A percentile compares a stretch with the other conserved stretches of the same genome.
Conservation (phyloP, 1,140 invertebrate species). For the Parasteatoda tepidariorum region DNA sequence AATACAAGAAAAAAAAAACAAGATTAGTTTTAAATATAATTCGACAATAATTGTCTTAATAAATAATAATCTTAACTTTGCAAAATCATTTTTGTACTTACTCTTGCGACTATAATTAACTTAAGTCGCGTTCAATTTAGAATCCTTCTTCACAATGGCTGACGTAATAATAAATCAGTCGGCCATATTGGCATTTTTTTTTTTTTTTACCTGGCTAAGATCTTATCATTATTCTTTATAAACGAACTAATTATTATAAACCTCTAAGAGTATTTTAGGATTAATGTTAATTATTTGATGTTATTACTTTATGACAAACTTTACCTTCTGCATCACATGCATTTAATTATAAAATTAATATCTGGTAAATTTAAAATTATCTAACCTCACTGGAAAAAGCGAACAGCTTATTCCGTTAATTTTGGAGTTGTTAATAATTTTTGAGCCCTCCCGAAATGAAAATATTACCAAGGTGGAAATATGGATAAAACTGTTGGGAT, state of each 20-base stretch:
- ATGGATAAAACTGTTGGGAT: constrained; percentile 48
- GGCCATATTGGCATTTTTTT: constrained; percentile 9
- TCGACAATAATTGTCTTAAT: constrained; percentile 16
- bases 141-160: constrained; percentile 35
- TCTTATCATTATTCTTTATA: neutral
- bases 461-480: constrained; percentile 53
- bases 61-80: constrained; percentile 13
- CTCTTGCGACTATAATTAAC: constrained; percentile 5
- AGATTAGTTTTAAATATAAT: constrained; percentile 15
- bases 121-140: neutral
- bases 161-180: constrained; percentile 30
- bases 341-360: constrained; percentile 2
- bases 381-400: constrained; percentile 12
- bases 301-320: no score
- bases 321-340: constrained; percentile 13
- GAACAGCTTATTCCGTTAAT: constrained; percentile 6
- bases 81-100: constrained; percentile 50
- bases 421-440: constrained; percentile 23
- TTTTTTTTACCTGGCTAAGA: neutral
- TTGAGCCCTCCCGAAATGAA: constrained; percentile 44
- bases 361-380: constrained; percentile 1
- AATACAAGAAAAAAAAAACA: neutral
- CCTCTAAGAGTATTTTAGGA: no score
- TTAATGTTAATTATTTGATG: no score
- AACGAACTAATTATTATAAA: neutral